These are phyloP conservation scores for Agriopis marginaria DNA, from an alignment of 2,888 invertebrate species.

Conservation along the genomic window DNA sequence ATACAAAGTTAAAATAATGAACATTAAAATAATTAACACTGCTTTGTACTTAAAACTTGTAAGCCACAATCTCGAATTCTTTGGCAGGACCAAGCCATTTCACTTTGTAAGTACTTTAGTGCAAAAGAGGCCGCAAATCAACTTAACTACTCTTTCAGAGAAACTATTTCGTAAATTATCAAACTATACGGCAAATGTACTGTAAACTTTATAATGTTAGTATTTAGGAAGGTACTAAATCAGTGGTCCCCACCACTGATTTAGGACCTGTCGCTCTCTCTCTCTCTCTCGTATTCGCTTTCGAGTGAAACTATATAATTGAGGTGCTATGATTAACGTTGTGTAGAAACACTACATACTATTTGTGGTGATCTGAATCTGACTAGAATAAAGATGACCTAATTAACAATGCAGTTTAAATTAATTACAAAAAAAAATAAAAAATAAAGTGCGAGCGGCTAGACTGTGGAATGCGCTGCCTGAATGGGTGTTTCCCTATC, in stretches of 20 bases:
- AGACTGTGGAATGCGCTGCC: too few species aligned
- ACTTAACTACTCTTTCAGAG: constrained; percentile 48
- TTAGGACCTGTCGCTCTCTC: too few species aligned
- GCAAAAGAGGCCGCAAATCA: constrained; percentile 47
- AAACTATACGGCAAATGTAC: constrained; percentile 43
- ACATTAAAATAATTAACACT: constrained; percentile 27
- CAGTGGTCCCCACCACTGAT: too few species aligned
- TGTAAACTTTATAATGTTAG: constrained; percentile 43
- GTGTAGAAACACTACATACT: too few species aligned
- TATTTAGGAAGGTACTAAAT: constrained; percentile 32
- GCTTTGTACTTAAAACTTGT: constrained; percentile 33
- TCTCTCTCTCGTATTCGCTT: too few species aligned
- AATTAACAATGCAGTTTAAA: background rate
- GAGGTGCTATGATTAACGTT: background rate
- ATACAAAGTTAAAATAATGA: background rate
- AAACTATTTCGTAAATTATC: constrained; percentile 47
- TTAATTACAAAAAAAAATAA: too few species aligned
- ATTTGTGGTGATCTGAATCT: background rate
- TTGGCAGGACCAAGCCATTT: constrained; percentile 40
- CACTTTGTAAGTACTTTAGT: constrained; percentile 41
- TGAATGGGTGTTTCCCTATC: too few species aligned
- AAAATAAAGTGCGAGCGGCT: too few species aligned
- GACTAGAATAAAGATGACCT: constrained; percentile 1
- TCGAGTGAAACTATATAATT: constrained; percentile 19
- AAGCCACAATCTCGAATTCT: constrained; percentile 34